Evolutionary conservation across 1,140 invertebrate genomes (phyloP).

Genomic region (Lerema accius): DNA sequence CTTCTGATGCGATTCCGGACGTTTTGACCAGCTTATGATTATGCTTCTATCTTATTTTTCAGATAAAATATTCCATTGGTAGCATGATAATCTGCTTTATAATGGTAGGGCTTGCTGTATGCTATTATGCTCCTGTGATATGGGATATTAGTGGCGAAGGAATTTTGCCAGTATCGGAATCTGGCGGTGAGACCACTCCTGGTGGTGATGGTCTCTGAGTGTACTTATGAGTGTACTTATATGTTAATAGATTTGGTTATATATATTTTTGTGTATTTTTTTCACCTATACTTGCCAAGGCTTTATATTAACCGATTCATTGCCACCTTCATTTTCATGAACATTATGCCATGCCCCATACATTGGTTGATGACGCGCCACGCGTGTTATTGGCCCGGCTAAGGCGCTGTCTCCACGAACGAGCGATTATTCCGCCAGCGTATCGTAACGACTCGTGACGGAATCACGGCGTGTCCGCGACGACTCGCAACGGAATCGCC

Average conservation of each 20-base stretch:
- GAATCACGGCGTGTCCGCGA: constrained; percentile 7
- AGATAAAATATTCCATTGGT: constrained; percentile 49
- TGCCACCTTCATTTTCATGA: no score
- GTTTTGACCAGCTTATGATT: no score
- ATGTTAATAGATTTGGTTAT: constrained; percentile 25
- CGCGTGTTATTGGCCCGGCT: constrained; percentile 4
- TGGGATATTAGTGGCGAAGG: constrained; percentile 43
- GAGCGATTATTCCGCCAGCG: constrained; percentile 7
- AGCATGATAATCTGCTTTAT: constrained; percentile 47
- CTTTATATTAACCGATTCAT: no score
- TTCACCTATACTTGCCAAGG: no score
- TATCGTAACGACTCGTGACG: constrained; percentile 5
- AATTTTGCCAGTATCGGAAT: constrained; percentile 31
- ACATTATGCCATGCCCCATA: no score
- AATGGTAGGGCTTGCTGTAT: constrained; percentile 47
- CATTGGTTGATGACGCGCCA: no score
- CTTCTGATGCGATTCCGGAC: no score
- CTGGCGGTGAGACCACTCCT: no score
- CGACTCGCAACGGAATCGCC: constrained; percentile 4
- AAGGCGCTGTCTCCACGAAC: constrained; percentile 8
- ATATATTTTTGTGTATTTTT: no score
- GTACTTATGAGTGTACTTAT: constrained; percentile 13
- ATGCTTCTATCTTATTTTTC: no score
- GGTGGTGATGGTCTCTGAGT: no score
- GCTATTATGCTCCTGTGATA: constrained; percentile 47